Conservation (phyloP, 2,888 invertebrate species). For the Rhorus exstirpatorius region DNA sequence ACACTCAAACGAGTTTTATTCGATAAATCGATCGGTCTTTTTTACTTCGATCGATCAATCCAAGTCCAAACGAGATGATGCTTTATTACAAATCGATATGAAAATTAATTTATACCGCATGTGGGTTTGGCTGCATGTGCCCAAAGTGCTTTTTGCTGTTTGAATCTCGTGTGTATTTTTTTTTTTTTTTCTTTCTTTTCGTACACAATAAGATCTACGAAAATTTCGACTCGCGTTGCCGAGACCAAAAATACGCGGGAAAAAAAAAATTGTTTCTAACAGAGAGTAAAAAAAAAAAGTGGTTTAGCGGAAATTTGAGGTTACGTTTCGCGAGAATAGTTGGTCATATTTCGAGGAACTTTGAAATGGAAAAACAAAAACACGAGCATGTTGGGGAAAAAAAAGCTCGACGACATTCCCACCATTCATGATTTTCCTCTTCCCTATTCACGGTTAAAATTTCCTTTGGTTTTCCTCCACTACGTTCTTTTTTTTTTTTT, state of each 20-base stretch:
- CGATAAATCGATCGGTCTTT: neutral
- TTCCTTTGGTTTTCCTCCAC: slow-evolving; percentile 66
- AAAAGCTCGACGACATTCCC: neutral
- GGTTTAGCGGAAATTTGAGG: no score
- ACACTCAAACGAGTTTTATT: neutral
- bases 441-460: slow-evolving; percentile 16
- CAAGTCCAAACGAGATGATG: neutral
- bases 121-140: slow-evolving; percentile 84
- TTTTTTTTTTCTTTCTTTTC: slow-evolving; percentile 19
- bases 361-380: no score
- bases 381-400: no score
- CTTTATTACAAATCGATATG: neutral
- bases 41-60: neutral
- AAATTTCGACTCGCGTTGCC: slow-evolving; percentile 5
- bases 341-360: no score
- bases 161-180: slow-evolving; percentile 76
- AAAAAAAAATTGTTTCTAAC: no score
- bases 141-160: slow-evolving; percentile 84
- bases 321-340: no score
- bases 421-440: slow-evolving; percentile 5
- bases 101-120: slow-evolving; percentile 76
- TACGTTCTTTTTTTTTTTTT: slow-evolving; percentile 28
- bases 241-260: neutral
- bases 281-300: no score
- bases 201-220: slow-evolving; percentile 3